Conservation (phyloP, 2,888 invertebrate genomes). For the Dasypolia templi region DNA sequence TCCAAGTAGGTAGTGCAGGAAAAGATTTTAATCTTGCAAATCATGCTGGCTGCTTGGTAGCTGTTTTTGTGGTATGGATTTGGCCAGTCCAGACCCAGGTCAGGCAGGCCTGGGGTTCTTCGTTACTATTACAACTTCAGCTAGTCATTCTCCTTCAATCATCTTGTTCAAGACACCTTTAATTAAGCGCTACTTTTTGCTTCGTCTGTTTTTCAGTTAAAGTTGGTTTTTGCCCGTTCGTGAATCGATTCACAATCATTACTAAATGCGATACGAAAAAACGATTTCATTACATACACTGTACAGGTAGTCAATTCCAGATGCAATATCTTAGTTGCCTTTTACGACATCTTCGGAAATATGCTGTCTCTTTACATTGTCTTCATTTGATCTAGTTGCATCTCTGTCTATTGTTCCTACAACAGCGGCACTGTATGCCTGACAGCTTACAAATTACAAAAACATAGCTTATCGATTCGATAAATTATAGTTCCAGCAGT, state of each 20-base stretch:
- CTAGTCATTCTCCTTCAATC: slow-evolving; percentile 1
- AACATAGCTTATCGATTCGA: no score
- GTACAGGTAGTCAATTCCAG: background rate
- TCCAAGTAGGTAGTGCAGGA: slow-evolving; percentile 3
- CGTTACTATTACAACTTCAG: background rate
- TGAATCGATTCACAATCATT: background rate
- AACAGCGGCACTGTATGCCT: no score
- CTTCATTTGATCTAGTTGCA: slow-evolving; percentile 3
- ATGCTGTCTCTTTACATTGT: slow-evolving; percentile 2
- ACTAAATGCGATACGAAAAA: background rate
- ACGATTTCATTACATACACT: background rate
- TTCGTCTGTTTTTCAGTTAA: background rate
- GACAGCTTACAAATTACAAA: background rate
- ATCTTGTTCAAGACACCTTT: background rate
- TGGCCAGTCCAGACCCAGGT: background rate
- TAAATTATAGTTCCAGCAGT: background rate
- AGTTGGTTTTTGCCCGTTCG: slow-evolving; percentile 15
- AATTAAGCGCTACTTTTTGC: slow-evolving; percentile 24
- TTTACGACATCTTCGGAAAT: slow-evolving; percentile 1
- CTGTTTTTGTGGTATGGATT: background rate
- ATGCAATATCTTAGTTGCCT: slow-evolving; percentile 7
- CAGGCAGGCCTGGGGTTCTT: background rate
- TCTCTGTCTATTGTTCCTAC: background rate
- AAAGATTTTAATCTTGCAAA: background rate
- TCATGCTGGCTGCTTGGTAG: background rate